These are phyloP conservation scores for Oscheius sp. DNA, from an alignment of 1,140 invertebrate genomes.

Conservation along the genomic window DNA sequence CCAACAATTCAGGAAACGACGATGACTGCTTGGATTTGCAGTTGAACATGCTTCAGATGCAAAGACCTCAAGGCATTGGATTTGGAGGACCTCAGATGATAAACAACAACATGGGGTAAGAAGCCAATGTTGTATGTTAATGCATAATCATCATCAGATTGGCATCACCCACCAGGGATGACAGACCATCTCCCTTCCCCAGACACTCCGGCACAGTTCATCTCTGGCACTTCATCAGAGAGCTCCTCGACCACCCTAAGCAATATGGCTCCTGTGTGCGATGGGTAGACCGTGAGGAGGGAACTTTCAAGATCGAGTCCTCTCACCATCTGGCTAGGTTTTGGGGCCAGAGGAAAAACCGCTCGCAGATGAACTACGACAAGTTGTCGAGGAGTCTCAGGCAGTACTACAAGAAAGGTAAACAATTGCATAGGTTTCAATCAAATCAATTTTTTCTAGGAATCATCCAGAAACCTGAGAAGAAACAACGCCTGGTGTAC, in stretches of 20 bases:
- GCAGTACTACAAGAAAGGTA: conserved; percentile 93
- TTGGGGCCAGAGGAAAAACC: conserved; percentile 94
- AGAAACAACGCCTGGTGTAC: conserved; percentile 94
- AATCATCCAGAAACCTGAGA: conserved; percentile 98
- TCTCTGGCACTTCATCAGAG: conserved; percentile 98
- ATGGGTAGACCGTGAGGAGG: conserved; percentile 88
- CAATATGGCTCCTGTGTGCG: conserved; percentile 86
- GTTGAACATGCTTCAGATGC: conserved; percentile 24
- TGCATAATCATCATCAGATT: neutral
- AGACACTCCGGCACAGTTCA: conserved; percentile 73
- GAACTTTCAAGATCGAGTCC: conserved; percentile 98
- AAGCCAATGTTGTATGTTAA: neutral
- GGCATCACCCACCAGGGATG: conserved; percentile 14
- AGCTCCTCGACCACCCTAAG: conserved; percentile 81
- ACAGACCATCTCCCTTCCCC: conserved; percentile 20
- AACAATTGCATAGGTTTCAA: neutral
- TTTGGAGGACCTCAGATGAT: neutral
- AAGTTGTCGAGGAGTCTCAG: conserved; percentile 93
- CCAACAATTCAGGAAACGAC: conserved; percentile 30
- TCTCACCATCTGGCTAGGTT: conserved; percentile 88
- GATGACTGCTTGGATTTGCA: conserved; percentile 29
- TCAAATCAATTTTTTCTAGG: conserved; percentile 63
- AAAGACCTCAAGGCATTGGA: neutral
- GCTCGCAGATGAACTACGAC: conserved; percentile 99
- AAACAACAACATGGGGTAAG: neutral